Conservation (phyloP, 2,888 invertebrate genomes). For the Leptopilina drosophilae region DNA sequence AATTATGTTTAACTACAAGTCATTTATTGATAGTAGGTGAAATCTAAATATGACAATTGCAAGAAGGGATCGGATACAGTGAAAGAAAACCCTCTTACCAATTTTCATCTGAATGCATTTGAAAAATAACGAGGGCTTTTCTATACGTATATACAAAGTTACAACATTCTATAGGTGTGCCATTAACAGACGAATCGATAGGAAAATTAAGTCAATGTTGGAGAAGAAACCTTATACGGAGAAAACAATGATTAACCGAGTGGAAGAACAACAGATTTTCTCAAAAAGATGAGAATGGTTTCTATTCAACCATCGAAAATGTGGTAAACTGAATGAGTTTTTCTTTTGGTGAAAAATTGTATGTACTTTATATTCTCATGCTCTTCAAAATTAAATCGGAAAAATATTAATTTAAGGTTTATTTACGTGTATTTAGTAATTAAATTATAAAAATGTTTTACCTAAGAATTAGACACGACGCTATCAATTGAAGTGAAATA, state of each 20-base stretch:
- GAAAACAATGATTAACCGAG: constrained; percentile 16
- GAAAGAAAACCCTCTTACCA: neutral
- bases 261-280: constrained; percentile 1
- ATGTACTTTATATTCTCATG: neutral
- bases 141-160: too few relatives aligned
- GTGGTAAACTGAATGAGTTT: neutral
- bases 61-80: neutral
- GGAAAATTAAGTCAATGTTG: constrained; percentile 11
- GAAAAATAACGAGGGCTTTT: constrained; percentile 15
- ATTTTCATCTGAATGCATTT: constrained; percentile 23
- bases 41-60: constrained; percentile 23
- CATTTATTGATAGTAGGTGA: constrained; percentile 21
- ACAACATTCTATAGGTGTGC: neutral
- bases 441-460: too few relatives aligned
- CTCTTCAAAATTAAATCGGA: neutral
- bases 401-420: too few relatives aligned
- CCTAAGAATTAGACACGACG: too few relatives aligned
- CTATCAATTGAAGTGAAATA: too few relatives aligned
- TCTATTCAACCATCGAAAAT: neutral
- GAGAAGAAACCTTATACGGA: neutral
- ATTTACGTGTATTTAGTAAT: too few relatives aligned
- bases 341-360: neutral
- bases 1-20: neutral
- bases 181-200: constrained; percentile 31
- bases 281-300: neutral